phyloP scores from a whole-genome alignment of 2,113 vertebrate species.

The Macaca nemestrina region DNA sequence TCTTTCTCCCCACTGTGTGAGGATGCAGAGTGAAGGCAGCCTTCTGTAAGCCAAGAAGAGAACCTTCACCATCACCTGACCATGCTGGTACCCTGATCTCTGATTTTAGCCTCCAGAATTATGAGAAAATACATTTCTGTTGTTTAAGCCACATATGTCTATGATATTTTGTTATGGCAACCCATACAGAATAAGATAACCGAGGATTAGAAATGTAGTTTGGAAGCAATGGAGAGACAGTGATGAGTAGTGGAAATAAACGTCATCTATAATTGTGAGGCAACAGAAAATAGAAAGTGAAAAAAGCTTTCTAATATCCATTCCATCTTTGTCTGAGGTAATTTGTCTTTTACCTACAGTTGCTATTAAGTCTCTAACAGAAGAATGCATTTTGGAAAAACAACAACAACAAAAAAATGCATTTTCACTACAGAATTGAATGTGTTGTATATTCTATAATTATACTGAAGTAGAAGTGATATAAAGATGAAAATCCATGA shows the following conservation, averaged over 20 bases:
- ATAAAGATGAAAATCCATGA: background rate
- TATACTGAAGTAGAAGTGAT: background rate
- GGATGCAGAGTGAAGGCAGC: background rate
- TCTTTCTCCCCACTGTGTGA: background rate
- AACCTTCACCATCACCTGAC: background rate
- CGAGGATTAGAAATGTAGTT: background rate
- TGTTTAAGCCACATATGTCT: background rate
- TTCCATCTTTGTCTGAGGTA: background rate
- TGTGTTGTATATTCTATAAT: background rate
- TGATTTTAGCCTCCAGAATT: background rate
- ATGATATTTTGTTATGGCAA: background rate
- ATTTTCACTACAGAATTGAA: background rate
- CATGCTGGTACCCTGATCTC: background rate
- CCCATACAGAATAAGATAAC: background rate
- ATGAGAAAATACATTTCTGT: background rate
- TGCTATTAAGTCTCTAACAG: background rate
- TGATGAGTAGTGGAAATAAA: background rate
- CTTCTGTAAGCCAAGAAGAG: background rate
- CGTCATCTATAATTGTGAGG: background rate
- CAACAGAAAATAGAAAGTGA: background rate
- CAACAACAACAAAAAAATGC: background rate
- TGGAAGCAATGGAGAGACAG: background rate
- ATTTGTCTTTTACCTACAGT: background rate
- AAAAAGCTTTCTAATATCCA: background rate
- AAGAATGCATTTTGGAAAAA: background rate